A percentile compares a stretch with the other conserved stretches of the same genome.
Conservation (phyloP, 2,888 invertebrate genomes). For the Rhagonycha fulva region DNA sequence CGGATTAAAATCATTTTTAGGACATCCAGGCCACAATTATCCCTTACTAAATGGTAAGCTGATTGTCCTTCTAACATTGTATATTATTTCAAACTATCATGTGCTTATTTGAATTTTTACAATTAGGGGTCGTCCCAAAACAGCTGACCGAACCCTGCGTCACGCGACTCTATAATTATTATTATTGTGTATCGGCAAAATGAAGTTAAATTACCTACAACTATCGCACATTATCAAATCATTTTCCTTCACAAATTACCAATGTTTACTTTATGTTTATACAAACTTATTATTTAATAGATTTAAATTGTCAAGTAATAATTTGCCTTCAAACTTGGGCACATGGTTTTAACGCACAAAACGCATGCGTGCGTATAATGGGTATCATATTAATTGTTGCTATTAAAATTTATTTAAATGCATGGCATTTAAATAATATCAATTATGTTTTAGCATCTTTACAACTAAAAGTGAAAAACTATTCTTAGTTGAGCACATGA, state of each 20-base stretch:
- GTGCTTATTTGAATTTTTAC: not conserved
- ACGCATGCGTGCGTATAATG: conserved; percentile 32
- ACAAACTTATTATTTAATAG: not conserved
- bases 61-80: not conserved
- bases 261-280: not conserved
- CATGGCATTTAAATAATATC: not conserved
- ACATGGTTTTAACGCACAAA: conserved; percentile 37
- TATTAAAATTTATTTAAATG: not conserved
- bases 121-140: not conserved
- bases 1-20: conserved; percentile 84
- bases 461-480: conserved; percentile 40
- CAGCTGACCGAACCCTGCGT: conserved; percentile 4
- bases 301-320: conserved; percentile 25
- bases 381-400: not conserved
- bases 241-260: not conserved
- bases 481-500: conserved; percentile 47
- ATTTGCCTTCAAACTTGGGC: conserved; percentile 23
- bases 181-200: not conserved
- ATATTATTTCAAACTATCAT: not conserved
- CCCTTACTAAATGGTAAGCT: conserved; percentile 75
- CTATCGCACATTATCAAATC: not conserved
- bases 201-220: not conserved
- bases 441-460: conserved; percentile 35
- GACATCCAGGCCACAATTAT: conserved; percentile 81
- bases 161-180: not conserved